Conservation (phyloP, 2,113 vertebrate species). For the Phyllostomus hastatus region DNA sequence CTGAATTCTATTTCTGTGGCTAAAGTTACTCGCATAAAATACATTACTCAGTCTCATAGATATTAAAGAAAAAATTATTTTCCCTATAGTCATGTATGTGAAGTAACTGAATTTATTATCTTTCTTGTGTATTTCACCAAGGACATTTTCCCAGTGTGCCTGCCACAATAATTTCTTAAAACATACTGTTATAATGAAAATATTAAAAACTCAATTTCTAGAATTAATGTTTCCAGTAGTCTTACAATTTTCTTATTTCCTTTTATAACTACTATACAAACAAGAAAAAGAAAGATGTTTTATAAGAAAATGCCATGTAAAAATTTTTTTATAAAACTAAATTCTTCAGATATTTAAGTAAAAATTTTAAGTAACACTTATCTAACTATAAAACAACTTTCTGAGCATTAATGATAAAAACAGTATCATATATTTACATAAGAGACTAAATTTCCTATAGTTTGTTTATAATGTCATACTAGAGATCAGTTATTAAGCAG, state of each 20-base stretch:
- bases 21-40: constrained; percentile 29
- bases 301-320: not conserved
- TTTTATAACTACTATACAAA: not conserved
- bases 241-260: not conserved
- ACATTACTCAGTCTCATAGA: not conserved
- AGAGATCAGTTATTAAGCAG: not conserved
- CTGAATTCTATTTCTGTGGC: not conserved
- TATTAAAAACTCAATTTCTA: not conserved
- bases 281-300: not conserved
- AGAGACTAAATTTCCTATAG: not conserved
- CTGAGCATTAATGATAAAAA: not conserved
- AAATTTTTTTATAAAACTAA: not conserved
- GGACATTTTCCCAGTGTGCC: not conserved
- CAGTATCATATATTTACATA: not conserved
- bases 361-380: not conserved
- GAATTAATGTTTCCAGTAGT: not conserved
- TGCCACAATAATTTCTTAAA: not conserved
- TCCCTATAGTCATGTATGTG: not conserved
- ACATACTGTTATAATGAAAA: not conserved
- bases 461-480: not conserved
- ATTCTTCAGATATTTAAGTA: not conserved
- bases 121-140: not conserved
- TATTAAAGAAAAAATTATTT: not conserved
- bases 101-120: not conserved
- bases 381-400: not conserved